Base-by-base conservation (phyloP, 2,888 invertebrate species). In the Morinoia aosen region DNA sequence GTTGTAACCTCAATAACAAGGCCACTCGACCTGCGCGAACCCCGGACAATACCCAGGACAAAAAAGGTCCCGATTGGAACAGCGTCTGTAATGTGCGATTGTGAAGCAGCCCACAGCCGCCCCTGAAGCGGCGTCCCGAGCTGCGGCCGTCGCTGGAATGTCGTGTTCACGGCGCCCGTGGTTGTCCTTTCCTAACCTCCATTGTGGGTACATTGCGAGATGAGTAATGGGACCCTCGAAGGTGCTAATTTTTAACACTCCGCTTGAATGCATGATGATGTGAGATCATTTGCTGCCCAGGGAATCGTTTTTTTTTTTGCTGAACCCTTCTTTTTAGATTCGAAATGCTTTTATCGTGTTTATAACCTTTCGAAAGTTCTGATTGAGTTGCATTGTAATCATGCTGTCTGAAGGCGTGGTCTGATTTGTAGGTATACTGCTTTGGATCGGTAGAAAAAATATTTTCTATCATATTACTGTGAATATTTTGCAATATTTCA, bases 1-100 rank as follows among this genome's bases (percentile, higher is more conserved):
- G 90, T 90, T 90, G 48, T 90, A 90, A 90, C 90, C 90, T 33
- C 90, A 90, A 90, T 90, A 90, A 90, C 90, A 90, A 48, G 90
- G 90, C 40, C 90, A 90, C 90, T 90, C 90, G 90, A 39, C 39
- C 90, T 90, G 39, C 90, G 48, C 11, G 39, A 48, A 39, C 48
- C 88, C 48, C 40, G 40, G 90, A 90, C 90, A 90, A 90, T 90
- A 19, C 40, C 40, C 90, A 14, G 90, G 40, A 90, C 90, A 90
- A 90, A 90, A 90, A 90, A 48, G 90, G 12, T 90, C 40, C 48
- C 40, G 90, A 39, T 90, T 90, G 90, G 90, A 40, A 40, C 40
- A 8, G 90, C 90, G 25, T 90, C 14, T 90, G 90, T 90, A 90
- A 90, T 90, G 90, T 39, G 12, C 90, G 33, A 90, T 40, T 90